Conservation (phyloP, 2,797 vertebrate genomes). For the Macropus fuliginosus region DNA sequence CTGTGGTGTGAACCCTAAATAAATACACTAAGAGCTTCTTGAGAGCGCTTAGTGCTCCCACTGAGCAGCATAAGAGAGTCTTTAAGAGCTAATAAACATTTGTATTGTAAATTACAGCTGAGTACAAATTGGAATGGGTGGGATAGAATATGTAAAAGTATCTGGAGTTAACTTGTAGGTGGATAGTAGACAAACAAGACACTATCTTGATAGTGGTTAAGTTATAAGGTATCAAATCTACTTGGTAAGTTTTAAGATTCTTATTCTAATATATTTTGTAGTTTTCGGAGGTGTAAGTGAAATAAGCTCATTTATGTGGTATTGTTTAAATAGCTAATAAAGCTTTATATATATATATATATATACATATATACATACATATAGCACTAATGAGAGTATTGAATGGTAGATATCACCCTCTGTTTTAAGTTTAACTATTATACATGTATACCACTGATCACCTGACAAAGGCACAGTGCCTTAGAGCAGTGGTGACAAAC, state of each 20-base stretch:
- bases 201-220: slow-evolving; percentile 40
- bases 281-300: slow-evolving; percentile 25
- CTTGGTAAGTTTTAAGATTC: slow-evolving; percentile 10
- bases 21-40: slow-evolving; percentile 29
- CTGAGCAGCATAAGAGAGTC: slow-evolving; percentile 18
- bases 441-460: not conserved
- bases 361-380: no score
- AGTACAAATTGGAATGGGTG: not conserved
- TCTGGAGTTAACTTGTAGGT: slow-evolving; percentile 2
- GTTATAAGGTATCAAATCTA: not conserved
- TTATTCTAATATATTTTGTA: slow-evolving; percentile 51
- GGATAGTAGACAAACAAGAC: slow-evolving; percentile 2
- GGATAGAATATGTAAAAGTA: slow-evolving; percentile 1
- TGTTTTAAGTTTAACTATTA: slow-evolving; percentile 19
- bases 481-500: not conserved
- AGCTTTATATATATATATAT: not conserved
- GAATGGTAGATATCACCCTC: not conserved
- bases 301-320: not conserved
- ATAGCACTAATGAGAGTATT: not conserved
- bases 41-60: slow-evolving; percentile 8
- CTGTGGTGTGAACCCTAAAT: not conserved
- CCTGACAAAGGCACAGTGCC: not conserved
- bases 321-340: not conserved
- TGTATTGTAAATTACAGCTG: slow-evolving; percentile 40
- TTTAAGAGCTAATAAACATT: slow-evolving; percentile 39